Conservation (phyloP, 2,797 vertebrate genomes). For the Meriones psammophilus region DNA sequence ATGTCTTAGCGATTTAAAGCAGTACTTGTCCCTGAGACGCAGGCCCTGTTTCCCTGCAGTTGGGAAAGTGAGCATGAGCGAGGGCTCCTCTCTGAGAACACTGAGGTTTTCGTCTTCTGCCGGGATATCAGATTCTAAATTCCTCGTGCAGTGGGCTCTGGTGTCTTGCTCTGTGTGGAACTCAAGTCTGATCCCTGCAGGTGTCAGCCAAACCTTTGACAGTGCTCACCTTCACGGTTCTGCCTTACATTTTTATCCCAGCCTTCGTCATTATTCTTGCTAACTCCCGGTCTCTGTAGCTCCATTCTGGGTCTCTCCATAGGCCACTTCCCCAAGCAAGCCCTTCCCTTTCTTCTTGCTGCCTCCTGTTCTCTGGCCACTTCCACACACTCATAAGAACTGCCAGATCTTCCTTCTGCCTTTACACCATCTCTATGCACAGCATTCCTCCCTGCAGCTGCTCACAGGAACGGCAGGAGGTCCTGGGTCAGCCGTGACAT, state of each 20-base stretch:
- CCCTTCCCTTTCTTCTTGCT: background rate
- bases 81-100: background rate
- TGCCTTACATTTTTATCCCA: background rate
- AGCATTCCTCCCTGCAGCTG: background rate
- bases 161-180: background rate
- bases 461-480: background rate
- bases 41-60: background rate
- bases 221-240: background rate
- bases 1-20: constrained; percentile 29
- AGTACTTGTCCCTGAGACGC: constrained; percentile 7
- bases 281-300: background rate
- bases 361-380: background rate
- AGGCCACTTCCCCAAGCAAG: background rate
- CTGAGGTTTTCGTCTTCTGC: background rate
- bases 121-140: background rate
- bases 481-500: background rate
- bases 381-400: background rate
- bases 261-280: background rate
- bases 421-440: background rate
- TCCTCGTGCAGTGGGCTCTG: background rate
- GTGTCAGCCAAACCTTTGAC: background rate
- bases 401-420: background rate
- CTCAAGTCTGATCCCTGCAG: background rate
- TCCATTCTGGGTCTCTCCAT: background rate
- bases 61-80: background rate